Evolutionary conservation across 1,140 invertebrate genomes (phyloP).

Genomic region (Matsumurasca onukii): DNA sequence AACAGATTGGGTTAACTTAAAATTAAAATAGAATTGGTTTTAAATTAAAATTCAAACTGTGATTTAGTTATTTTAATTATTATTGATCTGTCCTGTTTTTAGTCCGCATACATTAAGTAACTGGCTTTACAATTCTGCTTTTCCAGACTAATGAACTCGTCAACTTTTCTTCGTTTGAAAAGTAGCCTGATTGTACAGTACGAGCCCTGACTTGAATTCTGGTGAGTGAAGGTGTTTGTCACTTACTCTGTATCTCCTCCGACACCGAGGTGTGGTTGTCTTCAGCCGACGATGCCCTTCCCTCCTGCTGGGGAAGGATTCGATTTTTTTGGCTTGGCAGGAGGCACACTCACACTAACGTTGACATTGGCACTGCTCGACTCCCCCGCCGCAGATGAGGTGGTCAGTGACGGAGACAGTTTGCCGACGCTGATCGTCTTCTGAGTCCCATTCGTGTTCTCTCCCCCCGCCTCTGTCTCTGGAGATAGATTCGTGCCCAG

Average conservation of each 20-base stretch:
- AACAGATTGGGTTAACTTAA: neutral
- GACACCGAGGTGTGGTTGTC: too few relatives aligned
- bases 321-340: slow-evolving; percentile 16
- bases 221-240: neutral
- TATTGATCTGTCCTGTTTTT: neutral
- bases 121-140: neutral
- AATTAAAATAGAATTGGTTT: too few relatives aligned
- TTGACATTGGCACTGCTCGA: too few relatives aligned
- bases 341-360: neutral
- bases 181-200: neutral
- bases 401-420: neutral
- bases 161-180: neutral
- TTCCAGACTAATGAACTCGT: neutral
- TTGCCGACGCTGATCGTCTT: slow-evolving; percentile 18
- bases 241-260: too few relatives aligned
- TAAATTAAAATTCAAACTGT: neutral
- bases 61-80: too few relatives aligned
- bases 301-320: slow-evolving; percentile 25
- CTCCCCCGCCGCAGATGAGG: too few relatives aligned
- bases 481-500: too few relatives aligned
- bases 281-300: slow-evolving; percentile 22
- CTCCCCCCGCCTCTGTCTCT: too few relatives aligned
- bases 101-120: neutral
- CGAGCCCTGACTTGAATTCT: neutral
- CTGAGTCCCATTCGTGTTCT: slow-evolving; percentile 8